These are phyloP conservation scores for Gymnodraco acuticeps DNA, from an alignment of 2,797 vertebrate genomes.

Conservation along the genomic window DNA sequence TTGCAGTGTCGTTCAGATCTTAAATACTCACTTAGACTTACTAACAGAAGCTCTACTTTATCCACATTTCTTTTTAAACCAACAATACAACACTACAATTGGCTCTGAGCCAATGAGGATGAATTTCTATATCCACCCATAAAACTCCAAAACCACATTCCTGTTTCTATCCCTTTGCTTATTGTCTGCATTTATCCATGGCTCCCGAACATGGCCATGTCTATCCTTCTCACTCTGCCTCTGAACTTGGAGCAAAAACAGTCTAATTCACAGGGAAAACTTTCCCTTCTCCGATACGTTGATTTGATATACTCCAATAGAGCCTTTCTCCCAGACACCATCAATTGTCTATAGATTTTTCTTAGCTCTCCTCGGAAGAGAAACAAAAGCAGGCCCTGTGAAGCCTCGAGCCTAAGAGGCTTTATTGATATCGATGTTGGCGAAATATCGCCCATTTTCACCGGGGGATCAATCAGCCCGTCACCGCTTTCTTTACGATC, in stretches of 20 bases:
- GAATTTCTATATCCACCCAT: slow-evolving; percentile 65
- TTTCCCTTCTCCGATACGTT: slow-evolving; percentile 84
- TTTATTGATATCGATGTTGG: slow-evolving; percentile 89
- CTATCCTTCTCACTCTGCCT: slow-evolving; percentile 82
- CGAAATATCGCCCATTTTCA: slow-evolving; percentile 87
- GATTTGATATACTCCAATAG: slow-evolving; percentile 90
- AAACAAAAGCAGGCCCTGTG: slow-evolving; percentile 87
- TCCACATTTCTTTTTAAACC: slow-evolving; percentile 22
- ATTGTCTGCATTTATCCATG: slow-evolving; percentile 43
- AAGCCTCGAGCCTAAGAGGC: slow-evolving; percentile 85
- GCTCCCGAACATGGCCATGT: slow-evolving; percentile 53
- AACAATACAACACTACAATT: slow-evolving; percentile 10
- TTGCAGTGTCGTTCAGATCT: not conserved
- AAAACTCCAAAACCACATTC: slow-evolving; percentile 59
- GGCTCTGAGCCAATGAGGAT: slow-evolving; percentile 34
- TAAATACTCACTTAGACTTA: slow-evolving; percentile 1
- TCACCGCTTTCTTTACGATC: slow-evolving; percentile 82
- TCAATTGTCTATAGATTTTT: slow-evolving; percentile 91
- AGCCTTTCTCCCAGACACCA: slow-evolving; percentile 88
- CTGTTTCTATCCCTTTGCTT: slow-evolving; percentile 42
- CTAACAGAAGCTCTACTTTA: not conserved
- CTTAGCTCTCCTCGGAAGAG: slow-evolving; percentile 84
- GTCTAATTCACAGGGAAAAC: slow-evolving; percentile 88
- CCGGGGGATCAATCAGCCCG: slow-evolving; percentile 86
- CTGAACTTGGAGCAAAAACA: slow-evolving; percentile 88